phyloP scores from a whole-genome alignment of 2,888 invertebrate species.

The Trichopoda pennipes region DNA sequence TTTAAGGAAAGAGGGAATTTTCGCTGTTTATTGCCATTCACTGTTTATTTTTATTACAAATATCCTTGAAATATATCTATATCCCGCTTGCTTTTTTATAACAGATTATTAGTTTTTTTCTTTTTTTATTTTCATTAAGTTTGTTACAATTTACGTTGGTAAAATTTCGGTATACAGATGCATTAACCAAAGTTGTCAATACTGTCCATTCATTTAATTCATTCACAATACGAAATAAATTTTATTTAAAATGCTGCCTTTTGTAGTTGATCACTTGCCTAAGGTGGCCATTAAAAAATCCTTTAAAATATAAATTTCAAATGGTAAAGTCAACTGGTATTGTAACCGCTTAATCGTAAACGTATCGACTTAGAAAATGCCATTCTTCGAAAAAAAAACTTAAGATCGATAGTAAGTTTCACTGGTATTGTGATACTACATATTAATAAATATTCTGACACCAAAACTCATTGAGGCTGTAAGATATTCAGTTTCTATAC shows the following conservation, averaged over 20 bases:
- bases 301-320: no score
- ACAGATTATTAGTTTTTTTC: slow-evolving; percentile 19
- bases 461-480: no score
- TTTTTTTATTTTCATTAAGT: slow-evolving; percentile 30
- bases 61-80: slow-evolving; percentile 12
- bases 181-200: slow-evolving; percentile 67
- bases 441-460: no score
- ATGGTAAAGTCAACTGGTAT: no score
- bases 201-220: slow-evolving; percentile 47
- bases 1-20: no score
- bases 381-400: no score
- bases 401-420: no score
- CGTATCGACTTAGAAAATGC: no score
- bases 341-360: no score
- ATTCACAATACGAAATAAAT: slow-evolving; percentile 55
- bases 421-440: no score
- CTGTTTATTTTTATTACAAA: background rate
- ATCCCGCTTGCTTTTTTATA: background rate
- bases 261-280: slow-evolving; percentile 24
- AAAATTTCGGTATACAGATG: slow-evolving; percentile 45
- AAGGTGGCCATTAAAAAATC: slow-evolving; percentile 10
- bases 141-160: slow-evolving; percentile 53
- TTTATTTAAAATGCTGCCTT: slow-evolving; percentile 52
- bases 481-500: no score
- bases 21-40: background rate